phyloP scores from a whole-genome alignment of 2,888 invertebrate species.

The Rhagonycha lutea region DNA sequence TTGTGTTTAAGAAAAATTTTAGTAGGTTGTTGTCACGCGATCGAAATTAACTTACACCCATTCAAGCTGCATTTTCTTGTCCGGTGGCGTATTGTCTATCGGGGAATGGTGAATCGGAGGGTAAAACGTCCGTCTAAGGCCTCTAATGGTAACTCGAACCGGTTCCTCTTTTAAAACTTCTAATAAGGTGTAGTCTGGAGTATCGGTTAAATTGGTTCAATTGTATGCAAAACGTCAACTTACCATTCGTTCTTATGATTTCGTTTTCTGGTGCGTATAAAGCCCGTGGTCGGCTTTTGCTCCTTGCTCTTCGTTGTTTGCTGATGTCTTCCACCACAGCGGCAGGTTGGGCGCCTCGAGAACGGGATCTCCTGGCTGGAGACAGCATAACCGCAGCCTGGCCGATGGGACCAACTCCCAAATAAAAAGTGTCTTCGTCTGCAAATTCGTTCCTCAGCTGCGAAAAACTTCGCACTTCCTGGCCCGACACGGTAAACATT shows the following conservation, averaged over 20 bases:
- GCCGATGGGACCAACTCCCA: conserved; percentile 63
- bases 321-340: conserved; percentile 59
- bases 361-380: conserved; percentile 68
- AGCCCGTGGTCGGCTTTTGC: conserved; percentile 84
- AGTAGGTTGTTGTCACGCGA: neutral
- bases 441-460: conserved; percentile 91
- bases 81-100: conserved; percentile 83
- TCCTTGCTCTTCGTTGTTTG: conserved; percentile 70
- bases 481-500: conserved; percentile 90
- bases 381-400: conserved; percentile 61
- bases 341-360: conserved; percentile 62
- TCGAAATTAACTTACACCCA: conserved; percentile 77
- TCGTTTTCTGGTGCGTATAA: conserved; percentile 83
- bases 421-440: conserved; percentile 88
- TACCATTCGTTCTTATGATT: conserved; percentile 76
- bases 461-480: conserved; percentile 93
- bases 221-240: conserved; percentile 31
- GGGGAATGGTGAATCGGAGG: conserved; percentile 85
- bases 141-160: conserved; percentile 80
- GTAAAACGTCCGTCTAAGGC: conserved; percentile 82
- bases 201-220: neutral
- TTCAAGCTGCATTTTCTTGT: conserved; percentile 84
- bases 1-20: conserved; percentile 45
- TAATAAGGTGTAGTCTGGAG: conserved; percentile 77
- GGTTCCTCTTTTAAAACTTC: conserved; percentile 88